Evolutionary conservation across 2,113 vertebrate species (phyloP), one percentile per base, ranked within the genome.

Genomic region (Lampris incognitus): DNA sequence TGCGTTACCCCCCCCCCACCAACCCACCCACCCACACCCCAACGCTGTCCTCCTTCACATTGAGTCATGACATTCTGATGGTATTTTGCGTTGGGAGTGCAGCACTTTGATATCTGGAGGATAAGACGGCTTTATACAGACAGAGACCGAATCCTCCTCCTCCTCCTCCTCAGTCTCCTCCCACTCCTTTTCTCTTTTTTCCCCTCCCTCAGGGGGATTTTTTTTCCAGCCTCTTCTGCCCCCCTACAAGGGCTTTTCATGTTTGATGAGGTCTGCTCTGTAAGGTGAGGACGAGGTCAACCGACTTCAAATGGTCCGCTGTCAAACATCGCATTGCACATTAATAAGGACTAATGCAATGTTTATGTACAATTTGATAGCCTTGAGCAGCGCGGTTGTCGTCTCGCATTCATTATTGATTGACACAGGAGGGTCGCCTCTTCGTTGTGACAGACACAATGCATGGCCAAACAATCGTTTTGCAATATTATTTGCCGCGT

Each of bases 101-200:
- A 67, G 74, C 0, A 37, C 90, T 91, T 89, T 91, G 89, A 91
- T 91, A 88, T 91, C 69, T 77, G 24, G 48, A 84, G 79, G 84
- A 92, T 89, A 86, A 88, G 77, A 85, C 24, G 66, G 72, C 84
- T 89, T 91, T 91, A 89, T 89, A 69, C 81, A 88, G 78, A 84
- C 62, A 66, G 59, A 72, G 80, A 79, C 83, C 80, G 74, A 72
- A 58, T 71, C 78, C 85, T 89, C 78, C 88, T 87, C 51, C 70
- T 60, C 24, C 81, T 74, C 60, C 70, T 74, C 66, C 69, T 82
- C 72, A 80, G 72, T 50, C 6, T 0, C 65, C 62, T 78, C 80
- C 81, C 86, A 81, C 87, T 72, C 72, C 78, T 78, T 66, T 66
- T 80, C 78, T 74, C 61, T 66, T 75, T 88, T 60, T 80, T 83